phyloP scores from a whole-genome alignment of 2,888 invertebrate genomes.

The Caenorhabditis doughertyi region DNA sequence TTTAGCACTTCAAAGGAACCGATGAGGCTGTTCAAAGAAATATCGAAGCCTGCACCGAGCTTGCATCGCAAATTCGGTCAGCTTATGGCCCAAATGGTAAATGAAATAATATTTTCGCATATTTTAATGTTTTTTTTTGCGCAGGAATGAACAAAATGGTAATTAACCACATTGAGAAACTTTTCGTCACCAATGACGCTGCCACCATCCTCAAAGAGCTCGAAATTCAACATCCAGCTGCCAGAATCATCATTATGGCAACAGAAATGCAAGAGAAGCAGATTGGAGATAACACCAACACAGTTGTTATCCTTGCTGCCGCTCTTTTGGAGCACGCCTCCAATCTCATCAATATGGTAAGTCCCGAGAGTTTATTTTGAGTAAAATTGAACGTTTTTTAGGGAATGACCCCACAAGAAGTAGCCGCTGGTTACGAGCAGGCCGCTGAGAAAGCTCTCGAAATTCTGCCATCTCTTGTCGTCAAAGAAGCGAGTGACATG shows the following conservation, averaged over 20 bases:
- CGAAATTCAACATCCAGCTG: slow-evolving; percentile 96
- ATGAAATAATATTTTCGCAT: neutral
- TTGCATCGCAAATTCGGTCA: slow-evolving; percentile 93
- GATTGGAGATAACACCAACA: slow-evolving; percentile 96
- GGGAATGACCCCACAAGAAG: slow-evolving; percentile 97
- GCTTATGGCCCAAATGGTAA: slow-evolving; percentile 95
- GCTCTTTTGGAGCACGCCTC: slow-evolving; percentile 94
- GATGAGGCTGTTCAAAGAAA: slow-evolving; percentile 97
- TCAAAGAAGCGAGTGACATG: slow-evolving; percentile 87
- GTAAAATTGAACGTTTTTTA: slow-evolving; percentile 70
- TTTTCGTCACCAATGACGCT: slow-evolving; percentile 99
- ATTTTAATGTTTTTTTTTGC: slow-evolving; percentile 32
- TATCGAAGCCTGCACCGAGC: slow-evolving; percentile 96
- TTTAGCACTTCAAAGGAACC: slow-evolving; percentile 90
- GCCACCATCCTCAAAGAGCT: slow-evolving; percentile 91
- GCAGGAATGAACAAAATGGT: slow-evolving; percentile 94
- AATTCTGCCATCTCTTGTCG: slow-evolving; percentile 87
- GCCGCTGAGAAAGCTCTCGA: slow-evolving; percentile 93
- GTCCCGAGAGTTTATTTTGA: neutral
- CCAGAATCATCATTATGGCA: slow-evolving; percentile 95
- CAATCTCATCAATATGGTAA: slow-evolving; percentile 88
- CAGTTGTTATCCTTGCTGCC: slow-evolving; percentile 95
- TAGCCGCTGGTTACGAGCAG: slow-evolving; percentile 94
- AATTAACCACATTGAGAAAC: slow-evolving; percentile 98
- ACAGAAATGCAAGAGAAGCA: slow-evolving; percentile 95